Conservation (phyloP, 2,797 vertebrate genomes). For the Arremon brunneinucha region DNA sequence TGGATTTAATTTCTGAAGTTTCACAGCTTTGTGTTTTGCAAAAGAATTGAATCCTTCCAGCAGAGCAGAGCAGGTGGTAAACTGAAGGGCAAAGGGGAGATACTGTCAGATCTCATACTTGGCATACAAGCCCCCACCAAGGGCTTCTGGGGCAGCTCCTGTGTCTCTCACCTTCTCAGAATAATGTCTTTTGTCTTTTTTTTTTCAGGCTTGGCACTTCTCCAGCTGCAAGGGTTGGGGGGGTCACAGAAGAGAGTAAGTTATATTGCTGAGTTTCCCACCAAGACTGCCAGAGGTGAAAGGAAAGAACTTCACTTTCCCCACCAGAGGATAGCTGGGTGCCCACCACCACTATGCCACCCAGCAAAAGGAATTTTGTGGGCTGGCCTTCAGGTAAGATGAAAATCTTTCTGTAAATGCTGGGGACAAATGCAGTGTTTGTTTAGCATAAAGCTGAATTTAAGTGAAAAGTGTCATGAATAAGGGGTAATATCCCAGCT, state of each 20-base stretch:
- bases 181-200: not conserved
- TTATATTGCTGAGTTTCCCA: not conserved
- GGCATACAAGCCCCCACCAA: not conserved
- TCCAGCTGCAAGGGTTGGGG: not conserved
- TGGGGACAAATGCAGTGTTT: not conserved
- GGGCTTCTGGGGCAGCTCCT: not conserved
- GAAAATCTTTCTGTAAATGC: not conserved
- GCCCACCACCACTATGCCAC: not conserved
- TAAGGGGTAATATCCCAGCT: not conserved
- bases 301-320: not conserved
- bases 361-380: not conserved
- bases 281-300: not conserved
- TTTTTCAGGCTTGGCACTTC: not conserved
- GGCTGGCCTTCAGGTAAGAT: not conserved
- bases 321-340: fast-evolving
- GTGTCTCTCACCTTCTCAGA: slow-evolving; percentile 14
- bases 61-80: slow-evolving; percentile 14
- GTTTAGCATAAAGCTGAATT: not conserved
- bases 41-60: slow-evolving; percentile 1
- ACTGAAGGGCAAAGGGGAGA: not conserved
- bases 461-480: not conserved
- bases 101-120: not conserved
- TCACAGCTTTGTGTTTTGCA: slow-evolving; percentile 35
- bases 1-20: slow-evolving; percentile 44
- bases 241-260: not conserved